Conservation (phyloP, 2,113 vertebrate genomes). For the Zapus hudsonius region DNA sequence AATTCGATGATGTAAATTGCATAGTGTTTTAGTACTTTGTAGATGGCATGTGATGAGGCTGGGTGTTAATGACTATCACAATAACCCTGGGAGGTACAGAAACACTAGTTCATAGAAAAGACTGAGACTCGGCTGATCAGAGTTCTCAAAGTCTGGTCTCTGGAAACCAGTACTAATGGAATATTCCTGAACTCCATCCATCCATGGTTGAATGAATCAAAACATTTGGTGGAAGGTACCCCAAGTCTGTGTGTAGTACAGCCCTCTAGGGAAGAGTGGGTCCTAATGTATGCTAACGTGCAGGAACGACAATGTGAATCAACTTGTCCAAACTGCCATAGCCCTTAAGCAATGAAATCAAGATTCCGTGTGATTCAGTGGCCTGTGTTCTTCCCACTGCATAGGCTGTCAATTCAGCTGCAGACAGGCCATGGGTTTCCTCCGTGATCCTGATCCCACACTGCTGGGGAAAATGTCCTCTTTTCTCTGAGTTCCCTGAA, state of each 20-base stretch:
- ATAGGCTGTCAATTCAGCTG: not conserved
- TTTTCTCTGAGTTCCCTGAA: not conserved
- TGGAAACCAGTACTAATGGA: not conserved
- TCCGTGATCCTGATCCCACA: not conserved
- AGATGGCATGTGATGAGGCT: not conserved
- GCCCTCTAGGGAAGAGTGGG: not conserved
- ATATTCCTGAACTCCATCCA: not conserved
- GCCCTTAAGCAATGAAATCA: not conserved
- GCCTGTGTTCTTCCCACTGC: not conserved
- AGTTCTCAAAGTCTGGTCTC: slow-evolving; percentile 3
- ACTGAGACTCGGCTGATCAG: not conserved
- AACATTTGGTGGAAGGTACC: not conserved
- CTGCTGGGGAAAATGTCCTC: not conserved
- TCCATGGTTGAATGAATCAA: not conserved
- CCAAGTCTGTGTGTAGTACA: not conserved
- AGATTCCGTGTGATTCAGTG: not conserved
- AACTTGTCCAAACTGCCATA: not conserved
- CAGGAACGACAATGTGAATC: not conserved
- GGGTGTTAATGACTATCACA: not conserved
- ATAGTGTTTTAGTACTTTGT: not conserved
- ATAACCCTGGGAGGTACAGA: not conserved
- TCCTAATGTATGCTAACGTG: not conserved
- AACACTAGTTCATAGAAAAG: not conserved
- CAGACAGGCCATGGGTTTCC: not conserved
- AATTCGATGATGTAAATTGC: not conserved